phyloP scores from a whole-genome alignment of 2,113 vertebrate genomes.

The Spermophilus dauricus region DNA sequence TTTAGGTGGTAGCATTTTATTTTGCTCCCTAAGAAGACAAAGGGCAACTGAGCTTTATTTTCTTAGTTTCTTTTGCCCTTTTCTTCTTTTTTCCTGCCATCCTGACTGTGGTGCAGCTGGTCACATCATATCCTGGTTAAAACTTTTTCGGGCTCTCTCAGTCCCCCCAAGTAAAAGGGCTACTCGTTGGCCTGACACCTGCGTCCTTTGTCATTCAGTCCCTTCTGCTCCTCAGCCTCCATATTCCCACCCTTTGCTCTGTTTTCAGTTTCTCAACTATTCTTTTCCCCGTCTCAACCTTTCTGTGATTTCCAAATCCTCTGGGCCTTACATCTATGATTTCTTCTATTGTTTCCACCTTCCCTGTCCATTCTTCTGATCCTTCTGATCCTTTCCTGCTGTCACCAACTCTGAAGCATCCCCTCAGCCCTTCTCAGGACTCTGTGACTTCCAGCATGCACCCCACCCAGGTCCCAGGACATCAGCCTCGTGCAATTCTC shows the following conservation, averaged over 20 bases:
- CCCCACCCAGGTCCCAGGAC: rapidly evolving
- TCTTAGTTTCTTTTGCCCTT: background rate
- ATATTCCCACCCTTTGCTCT: background rate
- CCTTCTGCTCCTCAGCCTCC: background rate
- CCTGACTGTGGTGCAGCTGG: background rate
- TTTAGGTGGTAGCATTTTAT: background rate
- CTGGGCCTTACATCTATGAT: background rate
- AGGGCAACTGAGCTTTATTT: background rate
- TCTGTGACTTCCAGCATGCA: background rate
- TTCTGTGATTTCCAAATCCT: background rate
- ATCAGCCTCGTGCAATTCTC: rapidly evolving
- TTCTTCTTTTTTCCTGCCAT: background rate
- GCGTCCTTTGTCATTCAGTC: background rate
- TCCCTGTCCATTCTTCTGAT: background rate
- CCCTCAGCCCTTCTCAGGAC: background rate
- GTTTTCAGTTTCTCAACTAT: background rate
- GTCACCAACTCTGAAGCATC: rapidly evolving
- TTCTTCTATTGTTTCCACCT: background rate
- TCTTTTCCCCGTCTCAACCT: background rate
- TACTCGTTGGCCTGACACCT: background rate
- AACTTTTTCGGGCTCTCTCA: background rate
- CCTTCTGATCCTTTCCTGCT: background rate
- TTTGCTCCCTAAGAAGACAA: background rate
- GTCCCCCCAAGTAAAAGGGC: background rate
- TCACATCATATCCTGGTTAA: background rate